Conservation (phyloP, 1,140 invertebrate species). For the Solenopsis invicta region DNA sequence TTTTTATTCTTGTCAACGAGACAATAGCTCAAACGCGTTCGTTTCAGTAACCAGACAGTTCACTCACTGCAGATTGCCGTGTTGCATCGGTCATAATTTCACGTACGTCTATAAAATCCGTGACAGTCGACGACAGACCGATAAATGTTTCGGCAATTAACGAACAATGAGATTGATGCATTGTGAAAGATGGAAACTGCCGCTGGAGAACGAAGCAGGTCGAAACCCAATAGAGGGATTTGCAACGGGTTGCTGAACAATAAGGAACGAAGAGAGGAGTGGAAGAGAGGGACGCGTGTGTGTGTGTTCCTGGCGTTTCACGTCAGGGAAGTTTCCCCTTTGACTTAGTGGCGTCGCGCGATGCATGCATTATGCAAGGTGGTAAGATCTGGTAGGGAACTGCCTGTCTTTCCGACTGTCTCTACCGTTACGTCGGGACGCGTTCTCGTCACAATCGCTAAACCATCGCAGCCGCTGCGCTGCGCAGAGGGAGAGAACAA, state of each 20-base stretch:
- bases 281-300: constrained; percentile 3
- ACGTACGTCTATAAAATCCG: not conserved
- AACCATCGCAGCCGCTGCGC: not conserved
- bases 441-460: constrained; percentile 56
- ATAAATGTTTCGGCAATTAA: constrained; percentile 46
- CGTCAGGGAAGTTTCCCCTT: constrained; percentile 71
- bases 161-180: constrained; percentile 23
- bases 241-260: constrained; percentile 17
- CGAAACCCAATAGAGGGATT: constrained; percentile 20
- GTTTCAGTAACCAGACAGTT: constrained; percentile 16
- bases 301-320: constrained; percentile 66
- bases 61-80: not conserved
- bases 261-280: constrained; percentile 12
- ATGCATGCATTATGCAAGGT: constrained; percentile 77
- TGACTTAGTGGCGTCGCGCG: constrained; percentile 65
- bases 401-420: constrained; percentile 49
- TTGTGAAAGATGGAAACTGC: not conserved
- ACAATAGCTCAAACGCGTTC: not conserved
- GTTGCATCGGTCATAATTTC: not conserved
- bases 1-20: constrained; percentile 7
- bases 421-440: constrained; percentile 21
- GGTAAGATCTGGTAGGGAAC: constrained; percentile 48
- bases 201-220: not conserved
- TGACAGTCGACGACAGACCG: not conserved
- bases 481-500: constrained; percentile 2